A percentile compares a stretch with the other conserved stretches of the same genome.
These are phyloP conservation scores for Amiota communis DNA, from an alignment of 2,888 invertebrate species.

Conservation along the genomic window DNA sequence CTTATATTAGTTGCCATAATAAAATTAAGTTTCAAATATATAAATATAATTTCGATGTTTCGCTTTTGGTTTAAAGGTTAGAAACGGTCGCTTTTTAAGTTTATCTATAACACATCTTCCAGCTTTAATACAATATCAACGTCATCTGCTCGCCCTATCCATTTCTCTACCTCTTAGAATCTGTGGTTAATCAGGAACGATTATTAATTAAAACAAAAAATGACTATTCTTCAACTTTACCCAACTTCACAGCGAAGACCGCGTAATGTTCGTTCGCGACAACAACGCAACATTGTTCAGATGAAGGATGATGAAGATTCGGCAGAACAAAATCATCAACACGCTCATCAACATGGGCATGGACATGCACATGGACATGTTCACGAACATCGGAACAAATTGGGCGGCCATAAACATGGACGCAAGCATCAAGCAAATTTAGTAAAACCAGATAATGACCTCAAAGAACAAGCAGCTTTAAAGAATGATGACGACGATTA, in stretches of 20 bases:
- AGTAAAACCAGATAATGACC: constrained; percentile 49
- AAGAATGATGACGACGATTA: constrained; percentile 17
- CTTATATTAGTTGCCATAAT: constrained; percentile 30
- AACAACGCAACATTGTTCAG: not conserved
- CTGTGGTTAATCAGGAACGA: constrained; percentile 1
- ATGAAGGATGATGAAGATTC: constrained; percentile 30
- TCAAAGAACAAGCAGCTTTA: constrained; percentile 25
- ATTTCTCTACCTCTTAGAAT: not conserved
- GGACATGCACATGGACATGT: constrained; percentile 2
- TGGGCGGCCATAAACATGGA: constrained; percentile 40
- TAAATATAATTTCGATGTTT: too few species aligned
- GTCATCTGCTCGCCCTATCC: constrained; percentile 20
- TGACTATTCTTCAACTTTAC: not conserved
- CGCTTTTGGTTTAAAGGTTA: too few species aligned
- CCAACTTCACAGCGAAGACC: constrained; percentile 45
- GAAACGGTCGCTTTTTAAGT: too few species aligned
- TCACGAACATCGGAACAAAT: constrained; percentile 22
- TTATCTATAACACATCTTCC: too few species aligned
- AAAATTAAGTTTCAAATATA: not conserved
- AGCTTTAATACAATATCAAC: constrained; percentile 14
- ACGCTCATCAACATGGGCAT: constrained; percentile 28
- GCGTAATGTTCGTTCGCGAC: constrained; percentile 48
- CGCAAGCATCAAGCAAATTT: constrained; percentile 27
- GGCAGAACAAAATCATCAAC: constrained; percentile 30
- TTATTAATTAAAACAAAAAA: too few species aligned